A percentile compares a stretch with the other conserved stretches of the same genome.
Evolutionary conservation across 2,797 vertebrate species (phyloP).

Genomic region (Sebastolobus alascanus): DNA sequence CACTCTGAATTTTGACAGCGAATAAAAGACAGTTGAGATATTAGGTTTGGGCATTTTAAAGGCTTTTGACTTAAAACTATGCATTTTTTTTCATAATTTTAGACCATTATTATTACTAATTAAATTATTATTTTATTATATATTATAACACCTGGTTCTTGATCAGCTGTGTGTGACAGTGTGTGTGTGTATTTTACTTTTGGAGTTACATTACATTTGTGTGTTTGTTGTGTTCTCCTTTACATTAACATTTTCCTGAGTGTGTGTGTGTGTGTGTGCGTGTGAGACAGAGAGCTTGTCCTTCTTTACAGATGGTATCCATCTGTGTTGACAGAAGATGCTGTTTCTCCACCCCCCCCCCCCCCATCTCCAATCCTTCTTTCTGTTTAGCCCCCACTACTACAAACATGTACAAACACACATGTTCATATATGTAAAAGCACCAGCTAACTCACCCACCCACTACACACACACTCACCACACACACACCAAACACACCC

Average conservation of each 20-base stretch:
- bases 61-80: too few species aligned
- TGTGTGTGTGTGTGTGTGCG: neutral
- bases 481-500: conserved; percentile 13
- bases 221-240: neutral
- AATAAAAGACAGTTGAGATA: too few species aligned
- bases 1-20: too few species aligned
- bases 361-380: conserved; percentile 22
- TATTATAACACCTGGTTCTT: neutral
- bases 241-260: neutral
- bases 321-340: conserved; percentile 78
- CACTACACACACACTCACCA: conserved; percentile 2
- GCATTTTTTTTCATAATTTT: too few species aligned
- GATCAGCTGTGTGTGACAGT: neutral
- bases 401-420: conserved; percentile 5
- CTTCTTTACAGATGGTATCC: conserved; percentile 65
- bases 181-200: neutral
- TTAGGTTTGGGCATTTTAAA: too few species aligned
- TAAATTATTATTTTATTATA: too few species aligned
- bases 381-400: conserved; percentile 12
- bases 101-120: too few species aligned
- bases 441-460: neutral
- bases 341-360: conserved; percentile 60
- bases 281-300: conserved; percentile 24
- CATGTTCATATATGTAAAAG: neutral
- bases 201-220: neutral